These are phyloP conservation scores for Lacanobia wlatinum DNA, from an alignment of 2,888 invertebrate species.

Conservation along the genomic window DNA sequence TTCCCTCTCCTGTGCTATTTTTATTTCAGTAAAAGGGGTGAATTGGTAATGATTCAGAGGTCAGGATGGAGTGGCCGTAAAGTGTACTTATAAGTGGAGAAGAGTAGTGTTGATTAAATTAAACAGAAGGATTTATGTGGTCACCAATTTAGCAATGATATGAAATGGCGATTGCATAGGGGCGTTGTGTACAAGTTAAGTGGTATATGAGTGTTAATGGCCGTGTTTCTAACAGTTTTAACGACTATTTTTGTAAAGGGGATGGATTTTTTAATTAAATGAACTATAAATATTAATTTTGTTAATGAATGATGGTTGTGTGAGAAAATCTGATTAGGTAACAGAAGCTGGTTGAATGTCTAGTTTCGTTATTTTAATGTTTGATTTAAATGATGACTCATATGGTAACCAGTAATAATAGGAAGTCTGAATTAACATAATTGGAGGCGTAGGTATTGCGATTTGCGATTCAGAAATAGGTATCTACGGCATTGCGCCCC, in stretches of 20 bases:
- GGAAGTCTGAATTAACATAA: slow-evolving; percentile 1
- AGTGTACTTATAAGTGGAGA: slow-evolving; percentile 78
- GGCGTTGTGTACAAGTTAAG: slow-evolving; percentile 78
- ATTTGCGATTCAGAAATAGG: too few relatives aligned
- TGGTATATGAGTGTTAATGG: slow-evolving; percentile 76
- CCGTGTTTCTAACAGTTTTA: slow-evolving; percentile 67
- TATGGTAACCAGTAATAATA: not conserved
- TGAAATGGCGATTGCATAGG: slow-evolving; percentile 85
- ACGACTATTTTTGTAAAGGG: slow-evolving; percentile 56
- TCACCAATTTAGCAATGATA: slow-evolving; percentile 89
- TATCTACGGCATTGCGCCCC: too few relatives aligned
- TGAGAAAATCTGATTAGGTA: slow-evolving; percentile 46
- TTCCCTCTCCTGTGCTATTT: slow-evolving; percentile 38
- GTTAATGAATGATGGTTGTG: slow-evolving; percentile 36
- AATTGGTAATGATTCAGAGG: slow-evolving; percentile 69
- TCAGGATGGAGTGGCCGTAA: slow-evolving; percentile 75
- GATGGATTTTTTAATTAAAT: slow-evolving; percentile 61
- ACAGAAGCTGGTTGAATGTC: not conserved
- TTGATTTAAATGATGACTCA: not conserved
- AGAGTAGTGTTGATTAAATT: slow-evolving; percentile 89
- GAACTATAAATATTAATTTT: slow-evolving; percentile 58
- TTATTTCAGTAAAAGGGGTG: slow-evolving; percentile 59
- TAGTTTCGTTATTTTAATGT: slow-evolving; percentile 14
- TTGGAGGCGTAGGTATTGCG: too few relatives aligned
- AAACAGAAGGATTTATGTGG: slow-evolving; percentile 88